Base-by-base conservation (phyloP, 2,113 vertebrate genomes). In the Channa maculata region DNA sequence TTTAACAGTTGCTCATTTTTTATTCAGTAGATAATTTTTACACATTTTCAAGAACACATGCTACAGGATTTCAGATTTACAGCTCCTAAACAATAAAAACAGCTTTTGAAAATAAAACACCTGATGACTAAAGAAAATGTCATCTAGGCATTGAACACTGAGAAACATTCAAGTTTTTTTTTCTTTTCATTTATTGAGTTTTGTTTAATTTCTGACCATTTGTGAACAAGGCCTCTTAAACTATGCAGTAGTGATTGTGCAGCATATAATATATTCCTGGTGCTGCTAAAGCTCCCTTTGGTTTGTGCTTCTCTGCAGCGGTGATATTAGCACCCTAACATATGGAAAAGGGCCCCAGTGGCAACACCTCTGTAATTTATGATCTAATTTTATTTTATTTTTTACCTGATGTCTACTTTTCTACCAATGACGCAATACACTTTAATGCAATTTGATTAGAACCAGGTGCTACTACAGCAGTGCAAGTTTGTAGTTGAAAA, bases 221-320 rank as follows among this genome's bases (percentile, higher is more conserved):
- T 89, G 76, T 85, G 62, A 88, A 92, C 87, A 93, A 93, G 89
- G 92, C 91, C 89, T 86, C 90, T 86, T 86, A 88, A 92, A 88
- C 89, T 92, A 92, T 88, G 86, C 92, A 87, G 77, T 90, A 88
- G 90, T 93, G 91, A 93, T 92, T 94, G 92, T 94, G 93, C 93
- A 92, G 94, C 92, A 91, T 91, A 82, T 86, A 63, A 83, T 84
- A 83, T 83, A 90, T 74, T 91, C 90, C 88, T 90, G 84, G 82
- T 87, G 87, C 92, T 93, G 91, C 91, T 86, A 80, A 90, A 92
- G 87, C 90, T 91, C 88, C 88, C 91, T 94, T 94, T 94, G 92
- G 93, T 94, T 94, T 94, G 93, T 94, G 93, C 93, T 94, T 94
- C 71, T 93, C 79, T 92, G 93, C 92, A 93, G 91, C 92, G 45